Conservation (phyloP, 2,113 vertebrate genomes). For the Gymnarchus niloticus region DNA sequence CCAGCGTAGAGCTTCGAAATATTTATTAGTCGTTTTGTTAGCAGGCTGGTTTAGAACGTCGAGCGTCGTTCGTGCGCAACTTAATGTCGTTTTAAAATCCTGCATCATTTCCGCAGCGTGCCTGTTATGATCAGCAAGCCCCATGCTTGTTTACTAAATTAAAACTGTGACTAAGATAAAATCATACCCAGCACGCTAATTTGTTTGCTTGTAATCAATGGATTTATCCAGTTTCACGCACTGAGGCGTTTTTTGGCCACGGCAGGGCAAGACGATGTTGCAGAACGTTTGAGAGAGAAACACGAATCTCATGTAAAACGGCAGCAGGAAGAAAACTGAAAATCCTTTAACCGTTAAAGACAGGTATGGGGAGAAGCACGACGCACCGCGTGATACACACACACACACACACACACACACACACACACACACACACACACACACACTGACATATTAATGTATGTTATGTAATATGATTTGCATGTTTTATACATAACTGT, state of each 20-base stretch:
- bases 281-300: background rate
- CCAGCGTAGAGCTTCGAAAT: background rate
- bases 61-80: background rate
- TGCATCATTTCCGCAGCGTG: background rate
- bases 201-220: background rate
- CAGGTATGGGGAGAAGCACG: background rate
- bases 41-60: background rate
- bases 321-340: background rate
- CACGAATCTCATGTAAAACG: background rate
- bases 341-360: background rate
- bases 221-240: background rate
- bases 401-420: too few relatives aligned
- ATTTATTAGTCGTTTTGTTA: background rate
- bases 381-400: too few relatives aligned
- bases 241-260: too few relatives aligned
- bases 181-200: background rate
- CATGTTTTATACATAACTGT: too few relatives aligned
- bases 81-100: background rate
- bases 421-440: too few relatives aligned
- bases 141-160: background rate
- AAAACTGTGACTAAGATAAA: background rate
- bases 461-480: too few relatives aligned
- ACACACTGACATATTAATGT: too few relatives aligned
- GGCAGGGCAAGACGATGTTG: background rate
- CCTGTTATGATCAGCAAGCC: background rate